These are phyloP conservation scores for Danio aesculapii DNA, from an alignment of 2,797 vertebrate species.

Conservation along the genomic window DNA sequence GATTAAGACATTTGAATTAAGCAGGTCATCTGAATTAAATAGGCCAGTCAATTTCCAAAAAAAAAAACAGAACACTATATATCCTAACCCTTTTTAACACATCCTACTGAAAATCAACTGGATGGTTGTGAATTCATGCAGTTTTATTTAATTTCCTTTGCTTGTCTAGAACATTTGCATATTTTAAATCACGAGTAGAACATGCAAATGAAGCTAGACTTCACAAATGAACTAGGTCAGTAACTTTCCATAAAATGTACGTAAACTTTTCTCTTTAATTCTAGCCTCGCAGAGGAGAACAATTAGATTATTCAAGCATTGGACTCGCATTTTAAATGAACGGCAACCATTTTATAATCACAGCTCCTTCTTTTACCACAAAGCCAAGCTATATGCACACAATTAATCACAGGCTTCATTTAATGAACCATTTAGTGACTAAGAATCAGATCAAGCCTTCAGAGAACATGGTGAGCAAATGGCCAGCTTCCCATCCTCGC, in stretches of 20 bases:
- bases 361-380: not conserved
- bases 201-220: slow-evolving; percentile 18
- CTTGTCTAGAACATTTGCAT: slow-evolving; percentile 24
- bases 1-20: too few relatives aligned
- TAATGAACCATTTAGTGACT: not conserved
- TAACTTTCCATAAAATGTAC: slow-evolving; percentile 7
- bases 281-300: not conserved
- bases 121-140: not conserved
- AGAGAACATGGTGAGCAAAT: not conserved
- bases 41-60: not conserved
- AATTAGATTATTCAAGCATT: slow-evolving; percentile 1
- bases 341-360: not conserved
- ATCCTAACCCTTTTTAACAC: not conserved
- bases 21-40: not conserved
- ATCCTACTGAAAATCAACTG: not conserved
- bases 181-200: slow-evolving; percentile 9
- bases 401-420: slow-evolving; percentile 11
- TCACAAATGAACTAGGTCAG: slow-evolving; percentile 19
- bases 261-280: slow-evolving; percentile 13
- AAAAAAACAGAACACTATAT: not conserved
- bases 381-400: not conserved
- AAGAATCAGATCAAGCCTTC: not conserved
- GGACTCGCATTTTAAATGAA: not conserved
- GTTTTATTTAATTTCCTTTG: not conserved
- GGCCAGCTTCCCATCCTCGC: not conserved